Evolutionary conservation across 2,888 invertebrate species (phyloP), one percentile per base, ranked within the genome.

Genomic region (Orthosia gracilis): DNA sequence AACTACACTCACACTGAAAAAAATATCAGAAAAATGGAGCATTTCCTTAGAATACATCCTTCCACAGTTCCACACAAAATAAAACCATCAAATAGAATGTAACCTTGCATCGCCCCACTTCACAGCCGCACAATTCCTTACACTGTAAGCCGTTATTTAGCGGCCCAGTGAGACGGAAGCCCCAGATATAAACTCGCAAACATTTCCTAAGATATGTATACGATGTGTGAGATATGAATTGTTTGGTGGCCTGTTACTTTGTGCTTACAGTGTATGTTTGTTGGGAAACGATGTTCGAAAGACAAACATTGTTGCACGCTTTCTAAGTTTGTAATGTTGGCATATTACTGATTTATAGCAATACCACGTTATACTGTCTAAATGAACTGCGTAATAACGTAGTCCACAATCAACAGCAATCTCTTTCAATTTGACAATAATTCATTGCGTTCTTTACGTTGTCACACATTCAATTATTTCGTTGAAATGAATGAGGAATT

Each of bases 91-190:
- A 57, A 52, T 45, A 63, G 15, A 23, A 72, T 45, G 7, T 58
- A 9, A 31, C 9, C 26, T n/a, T 18, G 4, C 18, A 49, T 31
- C 45, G 15, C 23, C 12, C 23, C 47, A 55, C 59, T 78, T 71
- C 61, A 47, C 55, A 17, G 23, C 11, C 62, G 13, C 52, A 59
- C 57, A 54, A 73, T 57, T 74, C 66, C 75, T 54, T 74, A 78
- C 58, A 80, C 40, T 68, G 80, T 78, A 59, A 50, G 58, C 54
- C 57, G 45, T 80, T 64, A 78, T 80, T 78, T 59, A 68, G 54
- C 49, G 18, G 45, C 54, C 54, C 75, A 80, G 63, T 63, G 75
- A 68, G 50, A 59, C 58, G 78, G 75, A 68, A 74, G 23, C 65
- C 12, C n/a, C 13, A 54, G 75, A 80, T 78, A 78, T 45, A 74